Percentiles rank a stretch among this genome's conserved stretches.
phyloP scores from a whole-genome alignment of 92 coral and sea anemone species.

The Palythoa heliodiscus region DNA sequence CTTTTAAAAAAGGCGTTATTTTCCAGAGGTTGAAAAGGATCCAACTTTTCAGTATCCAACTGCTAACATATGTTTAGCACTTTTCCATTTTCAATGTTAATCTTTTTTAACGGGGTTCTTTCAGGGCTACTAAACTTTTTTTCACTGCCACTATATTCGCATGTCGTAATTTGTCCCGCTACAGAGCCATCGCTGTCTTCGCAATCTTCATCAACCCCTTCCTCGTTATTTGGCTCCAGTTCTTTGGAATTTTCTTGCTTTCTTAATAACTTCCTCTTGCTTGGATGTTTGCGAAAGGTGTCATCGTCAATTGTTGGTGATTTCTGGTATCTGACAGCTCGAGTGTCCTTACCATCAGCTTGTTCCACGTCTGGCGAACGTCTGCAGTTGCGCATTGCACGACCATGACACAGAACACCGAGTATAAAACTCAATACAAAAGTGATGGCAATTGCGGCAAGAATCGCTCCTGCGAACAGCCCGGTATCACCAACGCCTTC shows the following conservation, averaged over 20 bases:
- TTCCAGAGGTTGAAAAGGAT: not conserved
- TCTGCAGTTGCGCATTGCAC: constrained; percentile 47
- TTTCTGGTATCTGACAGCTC: constrained; percentile 65
- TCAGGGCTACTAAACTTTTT: constrained; percentile 23
- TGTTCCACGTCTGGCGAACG: constrained; percentile 44
- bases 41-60: not conserved
- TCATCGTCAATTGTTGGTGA: constrained; percentile 67
- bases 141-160: constrained; percentile 2
- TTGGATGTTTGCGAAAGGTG: constrained; percentile 47
- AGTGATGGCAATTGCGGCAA: constrained; percentile 65
- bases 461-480: constrained; percentile 68
- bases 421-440: constrained; percentile 64
- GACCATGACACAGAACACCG: constrained; percentile 71
- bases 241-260: constrained; percentile 45
- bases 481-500: constrained; percentile 52
- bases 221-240: constrained; percentile 2
- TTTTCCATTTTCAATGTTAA: constrained; percentile 49
- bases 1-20: not conserved
- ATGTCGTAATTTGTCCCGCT: constrained; percentile 49
- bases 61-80: constrained; percentile 45
- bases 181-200: constrained; percentile 68
- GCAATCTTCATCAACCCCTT: constrained; percentile 34
- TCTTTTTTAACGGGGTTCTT: constrained; percentile 42
- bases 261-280: constrained; percentile 52
- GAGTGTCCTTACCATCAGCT: constrained; percentile 45